These are phyloP conservation scores for Halesus radiatus DNA, from an alignment of 1,140 invertebrate genomes.

Conservation along the genomic window DNA sequence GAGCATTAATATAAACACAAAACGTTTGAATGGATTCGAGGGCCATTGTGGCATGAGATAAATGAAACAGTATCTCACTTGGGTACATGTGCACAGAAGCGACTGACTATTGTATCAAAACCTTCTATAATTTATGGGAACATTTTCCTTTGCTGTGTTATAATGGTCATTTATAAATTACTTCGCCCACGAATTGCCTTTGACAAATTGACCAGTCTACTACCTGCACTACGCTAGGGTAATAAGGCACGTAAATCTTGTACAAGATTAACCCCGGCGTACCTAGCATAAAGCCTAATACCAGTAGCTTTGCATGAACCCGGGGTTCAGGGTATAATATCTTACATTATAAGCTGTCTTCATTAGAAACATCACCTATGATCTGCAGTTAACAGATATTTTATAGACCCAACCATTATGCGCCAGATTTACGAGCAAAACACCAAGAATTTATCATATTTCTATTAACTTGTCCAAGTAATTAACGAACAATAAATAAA, in stretches of 20 bases:
- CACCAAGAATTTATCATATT: no score
- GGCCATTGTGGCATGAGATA: constrained; percentile 11
- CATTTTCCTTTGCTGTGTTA: constrained; percentile 13
- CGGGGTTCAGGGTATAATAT: neutral
- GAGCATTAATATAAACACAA: constrained; percentile 10
- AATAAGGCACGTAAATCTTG: constrained; percentile 10
- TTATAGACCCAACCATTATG: neutral
- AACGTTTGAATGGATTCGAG: constrained; percentile 5
- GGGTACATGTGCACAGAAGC: constrained; percentile 4
- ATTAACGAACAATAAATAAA: no score
- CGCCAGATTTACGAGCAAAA: neutral
- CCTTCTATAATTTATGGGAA: constrained; percentile 1
- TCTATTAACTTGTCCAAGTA: no score
- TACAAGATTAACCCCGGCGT: neutral
- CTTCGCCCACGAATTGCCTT: constrained; percentile 29
- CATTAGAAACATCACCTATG: neutral
- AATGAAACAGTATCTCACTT: constrained; percentile 4
- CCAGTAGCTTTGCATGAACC: neutral
- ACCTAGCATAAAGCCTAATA: neutral
- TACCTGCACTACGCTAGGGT: constrained; percentile 4
- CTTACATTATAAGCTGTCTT: neutral
- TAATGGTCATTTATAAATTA: constrained; percentile 24
- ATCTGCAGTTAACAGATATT: neutral
- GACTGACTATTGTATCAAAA: constrained; percentile 18
- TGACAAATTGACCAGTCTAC: constrained; percentile 13